These are phyloP conservation scores for Lasioglossum baleicum DNA, from an alignment of 1,140 invertebrate genomes.

Conservation along the genomic window DNA sequence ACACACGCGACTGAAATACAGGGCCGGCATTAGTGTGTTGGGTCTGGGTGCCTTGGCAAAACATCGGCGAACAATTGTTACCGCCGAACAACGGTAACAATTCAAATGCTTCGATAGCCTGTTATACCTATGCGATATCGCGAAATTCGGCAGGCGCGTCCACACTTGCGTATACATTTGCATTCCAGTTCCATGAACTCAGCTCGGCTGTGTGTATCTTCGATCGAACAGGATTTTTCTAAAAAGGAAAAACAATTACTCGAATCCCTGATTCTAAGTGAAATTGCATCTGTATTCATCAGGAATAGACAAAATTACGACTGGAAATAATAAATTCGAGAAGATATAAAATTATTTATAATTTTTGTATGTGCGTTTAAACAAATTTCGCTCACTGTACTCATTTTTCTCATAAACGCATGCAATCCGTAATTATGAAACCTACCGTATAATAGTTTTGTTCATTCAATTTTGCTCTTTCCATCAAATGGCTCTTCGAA, in stretches of 20 bases:
- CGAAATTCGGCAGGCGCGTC: not conserved
- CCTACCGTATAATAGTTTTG: too few relatives aligned
- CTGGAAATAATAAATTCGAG: too few relatives aligned
- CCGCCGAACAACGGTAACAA: conserved; percentile 18
- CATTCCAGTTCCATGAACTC: conserved; percentile 17
- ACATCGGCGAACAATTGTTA: conserved; percentile 18
- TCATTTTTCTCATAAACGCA: too few relatives aligned
- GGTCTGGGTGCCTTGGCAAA: not conserved
- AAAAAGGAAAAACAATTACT: too few relatives aligned
- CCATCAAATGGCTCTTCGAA: too few relatives aligned
- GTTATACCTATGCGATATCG: conserved; percentile 34
- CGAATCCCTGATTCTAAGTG: not conserved
- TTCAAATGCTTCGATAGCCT: conserved; percentile 10
- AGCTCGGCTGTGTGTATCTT: conserved; percentile 11
- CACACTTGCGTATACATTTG: too few relatives aligned
- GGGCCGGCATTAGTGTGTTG: not conserved
- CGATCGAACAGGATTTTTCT: not conserved
- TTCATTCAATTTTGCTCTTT: too few relatives aligned
- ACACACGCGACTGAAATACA: not conserved
- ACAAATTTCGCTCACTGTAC: too few relatives aligned
- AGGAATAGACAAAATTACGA: too few relatives aligned
- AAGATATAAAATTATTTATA: too few relatives aligned
- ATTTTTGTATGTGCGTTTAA: too few relatives aligned
- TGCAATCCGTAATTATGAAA: too few relatives aligned
- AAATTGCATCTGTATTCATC: conserved; percentile 20